Conservation (phyloP, 2,888 invertebrate species). For the Cantharis nigra region DNA sequence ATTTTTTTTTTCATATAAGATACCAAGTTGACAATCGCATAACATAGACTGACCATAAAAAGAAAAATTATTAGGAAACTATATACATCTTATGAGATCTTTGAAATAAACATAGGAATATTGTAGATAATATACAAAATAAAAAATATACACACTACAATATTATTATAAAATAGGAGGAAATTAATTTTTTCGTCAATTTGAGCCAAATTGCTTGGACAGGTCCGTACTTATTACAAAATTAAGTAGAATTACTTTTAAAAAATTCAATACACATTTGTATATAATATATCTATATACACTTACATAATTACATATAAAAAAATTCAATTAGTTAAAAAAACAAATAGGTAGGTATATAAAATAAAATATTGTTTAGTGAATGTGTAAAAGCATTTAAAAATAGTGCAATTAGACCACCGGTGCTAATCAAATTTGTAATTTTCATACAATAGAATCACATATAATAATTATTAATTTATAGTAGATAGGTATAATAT, state of each 20-base stretch:
- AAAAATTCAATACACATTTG: background rate
- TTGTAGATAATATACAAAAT: constrained; percentile 30
- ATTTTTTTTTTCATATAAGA: constrained; percentile 50
- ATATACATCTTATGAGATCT: constrained; percentile 42
- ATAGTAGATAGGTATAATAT: background rate
- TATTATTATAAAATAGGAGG: constrained; percentile 9
- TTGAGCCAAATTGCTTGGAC: background rate
- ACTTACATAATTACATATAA: background rate
- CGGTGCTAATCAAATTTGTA: constrained; percentile 9
- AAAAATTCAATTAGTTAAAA: constrained; percentile 10
- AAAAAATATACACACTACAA: constrained; percentile 28
- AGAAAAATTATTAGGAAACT: constrained; percentile 35
- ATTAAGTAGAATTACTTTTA: background rate
- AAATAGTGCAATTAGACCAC: constrained; percentile 21
- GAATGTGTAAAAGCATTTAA: constrained; percentile 22
- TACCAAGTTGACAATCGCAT: constrained; percentile 48
- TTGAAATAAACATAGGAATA: constrained; percentile 37
- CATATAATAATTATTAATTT: constrained; percentile 8
- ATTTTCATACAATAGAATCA: constrained; percentile 6
- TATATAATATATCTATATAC: background rate
- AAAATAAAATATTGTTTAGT: constrained; percentile 2
- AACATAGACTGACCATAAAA: constrained; percentile 55
- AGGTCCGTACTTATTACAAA: background rate
- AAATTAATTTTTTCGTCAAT: constrained; percentile 8
- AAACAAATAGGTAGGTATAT: constrained; percentile 4